Conservation (phyloP, 2,888 invertebrate species). For the Drosophila fulvimacula region DNA sequence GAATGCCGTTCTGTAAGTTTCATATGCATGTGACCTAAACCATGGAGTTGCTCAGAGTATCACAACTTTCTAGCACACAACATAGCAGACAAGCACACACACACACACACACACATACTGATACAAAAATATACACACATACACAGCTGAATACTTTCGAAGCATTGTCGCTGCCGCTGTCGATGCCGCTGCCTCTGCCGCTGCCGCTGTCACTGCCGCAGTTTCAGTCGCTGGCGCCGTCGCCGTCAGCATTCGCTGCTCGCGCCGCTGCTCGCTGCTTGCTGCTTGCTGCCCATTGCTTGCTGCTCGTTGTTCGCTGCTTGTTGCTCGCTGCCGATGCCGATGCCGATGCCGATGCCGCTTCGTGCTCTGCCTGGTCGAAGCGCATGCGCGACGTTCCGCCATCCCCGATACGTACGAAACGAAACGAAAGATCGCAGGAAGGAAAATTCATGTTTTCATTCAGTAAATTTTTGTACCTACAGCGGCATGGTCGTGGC, state of each 20-base stretch:
- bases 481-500: constrained; percentile 73
- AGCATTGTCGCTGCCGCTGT: constrained; percentile 21
- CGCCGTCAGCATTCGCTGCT: constrained; percentile 23
- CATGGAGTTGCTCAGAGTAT: constrained; percentile 55
- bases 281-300: too few species aligned
- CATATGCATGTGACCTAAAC: constrained; percentile 72
- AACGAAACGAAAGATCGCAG: constrained; percentile 73
- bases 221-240: constrained; percentile 1
- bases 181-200: constrained; percentile 10
- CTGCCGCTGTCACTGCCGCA: constrained; percentile 1
- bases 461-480: constrained; percentile 82
- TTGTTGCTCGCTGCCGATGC: background rate
- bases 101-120: background rate
- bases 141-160: background rate
- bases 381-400: constrained; percentile 48
- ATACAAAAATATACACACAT: background rate
- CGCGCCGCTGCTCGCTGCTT: constrained; percentile 1
- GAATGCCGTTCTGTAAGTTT: constrained; percentile 83
- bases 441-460: constrained; percentile 82
- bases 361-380: constrained; percentile 20
- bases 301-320: constrained; percentile 13
- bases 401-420: background rate
- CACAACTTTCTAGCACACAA: constrained; percentile 68
- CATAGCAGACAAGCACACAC: background rate
- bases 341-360: background rate